Percentiles rank a stretch among this genome's conserved stretches.
Conservation (phyloP, 1,140 invertebrate genomes). For the Lepidostoma basale region DNA sequence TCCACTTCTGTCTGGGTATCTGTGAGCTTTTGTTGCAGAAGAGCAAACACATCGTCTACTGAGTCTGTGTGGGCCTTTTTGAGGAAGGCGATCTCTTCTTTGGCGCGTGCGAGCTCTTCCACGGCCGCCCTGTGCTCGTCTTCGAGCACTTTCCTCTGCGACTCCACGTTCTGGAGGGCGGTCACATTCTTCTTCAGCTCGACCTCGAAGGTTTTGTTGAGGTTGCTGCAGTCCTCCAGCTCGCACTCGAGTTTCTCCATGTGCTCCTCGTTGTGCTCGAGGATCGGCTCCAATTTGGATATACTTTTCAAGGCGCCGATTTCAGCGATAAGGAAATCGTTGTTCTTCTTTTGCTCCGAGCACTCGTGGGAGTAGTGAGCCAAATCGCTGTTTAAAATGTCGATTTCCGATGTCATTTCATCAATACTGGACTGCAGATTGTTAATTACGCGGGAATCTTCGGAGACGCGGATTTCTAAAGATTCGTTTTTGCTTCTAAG, state of each 20-base stretch:
- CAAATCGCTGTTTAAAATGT: slow-evolving; percentile 63
- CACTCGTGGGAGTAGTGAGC: slow-evolving; percentile 67
- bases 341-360: slow-evolving; percentile 69
- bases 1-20: slow-evolving; percentile 52
- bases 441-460: slow-evolving; percentile 53
- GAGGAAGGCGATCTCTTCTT: slow-evolving; percentile 53
- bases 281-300: slow-evolving; percentile 68
- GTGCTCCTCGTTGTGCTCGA: slow-evolving; percentile 71
- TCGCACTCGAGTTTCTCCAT: slow-evolving; percentile 65
- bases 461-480: slow-evolving; percentile 52
- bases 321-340: slow-evolving; percentile 68
- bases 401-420: slow-evolving; percentile 61
- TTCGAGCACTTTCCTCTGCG: slow-evolving; percentile 56
- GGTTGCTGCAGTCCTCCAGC: slow-evolving; percentile 61
- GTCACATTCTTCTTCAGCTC: slow-evolving; percentile 57
- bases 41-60: slow-evolving; percentile 35
- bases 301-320: slow-evolving; percentile 65
- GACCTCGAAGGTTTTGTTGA: slow-evolving; percentile 59
- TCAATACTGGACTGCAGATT: slow-evolving; percentile 56
- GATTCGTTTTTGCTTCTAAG: slow-evolving; percentile 56
- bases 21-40: slow-evolving; percentile 52
- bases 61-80: slow-evolving; percentile 47
- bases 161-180: slow-evolving; percentile 52
- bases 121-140: slow-evolving; percentile 53
- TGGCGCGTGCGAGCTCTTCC: slow-evolving; percentile 59